Evolutionary conservation across 2,797 vertebrate genomes (phyloP).

Genomic region (Harpagifer antarcticus): DNA sequence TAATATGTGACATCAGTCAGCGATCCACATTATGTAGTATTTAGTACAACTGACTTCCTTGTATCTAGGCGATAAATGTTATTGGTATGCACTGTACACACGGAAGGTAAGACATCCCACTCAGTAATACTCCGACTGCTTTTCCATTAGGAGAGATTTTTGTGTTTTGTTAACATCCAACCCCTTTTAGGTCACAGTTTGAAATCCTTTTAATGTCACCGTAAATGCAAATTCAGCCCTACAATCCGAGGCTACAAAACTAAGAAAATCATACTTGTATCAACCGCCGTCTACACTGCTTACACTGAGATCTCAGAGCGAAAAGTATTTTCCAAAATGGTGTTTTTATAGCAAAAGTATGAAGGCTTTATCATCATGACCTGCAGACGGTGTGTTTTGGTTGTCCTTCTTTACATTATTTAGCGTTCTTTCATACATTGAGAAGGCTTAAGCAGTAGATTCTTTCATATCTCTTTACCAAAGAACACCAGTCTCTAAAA

Average conservation of each 20-base stretch:
- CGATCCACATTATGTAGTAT: neutral
- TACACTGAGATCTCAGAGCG: neutral
- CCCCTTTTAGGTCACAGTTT: neutral
- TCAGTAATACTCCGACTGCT: neutral
- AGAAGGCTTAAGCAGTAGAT: neutral
- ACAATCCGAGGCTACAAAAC: neutral
- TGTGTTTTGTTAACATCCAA: neutral
- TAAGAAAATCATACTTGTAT: too few relatives aligned
- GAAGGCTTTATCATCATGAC: neutral
- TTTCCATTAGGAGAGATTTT: conserved; percentile 6
- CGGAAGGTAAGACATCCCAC: neutral
- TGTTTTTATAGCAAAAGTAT: neutral
- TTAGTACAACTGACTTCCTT: neutral
- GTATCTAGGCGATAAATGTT: neutral
- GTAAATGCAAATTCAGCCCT: neutral
- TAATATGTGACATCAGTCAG: neutral
- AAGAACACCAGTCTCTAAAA: neutral
- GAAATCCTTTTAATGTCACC: neutral
- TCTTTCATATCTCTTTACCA: neutral
- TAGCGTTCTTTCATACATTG: neutral
- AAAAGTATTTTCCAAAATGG: neutral
- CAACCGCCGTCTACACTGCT: neutral
- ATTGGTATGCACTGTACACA: neutral
- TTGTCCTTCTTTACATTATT: neutral
- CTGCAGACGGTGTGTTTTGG: neutral